Conservation (phyloP, 2,797 vertebrate species). For the Poecile montanus region DNA sequence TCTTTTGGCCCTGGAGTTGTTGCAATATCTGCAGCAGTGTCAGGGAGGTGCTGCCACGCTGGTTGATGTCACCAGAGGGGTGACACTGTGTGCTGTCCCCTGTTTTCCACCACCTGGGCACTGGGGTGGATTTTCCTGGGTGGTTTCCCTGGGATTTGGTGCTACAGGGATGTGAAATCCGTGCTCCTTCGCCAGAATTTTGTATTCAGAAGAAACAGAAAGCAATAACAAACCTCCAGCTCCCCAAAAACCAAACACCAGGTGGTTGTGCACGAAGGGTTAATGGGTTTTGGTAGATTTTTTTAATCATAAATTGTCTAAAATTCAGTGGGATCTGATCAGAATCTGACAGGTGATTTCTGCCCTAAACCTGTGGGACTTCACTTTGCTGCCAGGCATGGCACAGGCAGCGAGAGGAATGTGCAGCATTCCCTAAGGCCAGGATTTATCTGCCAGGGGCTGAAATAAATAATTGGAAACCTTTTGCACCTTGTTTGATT, state of each 20-base stretch:
- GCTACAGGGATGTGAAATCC: not conserved
- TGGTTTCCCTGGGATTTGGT: not conserved
- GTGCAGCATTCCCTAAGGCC: not conserved
- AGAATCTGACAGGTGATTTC: not conserved
- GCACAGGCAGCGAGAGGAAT: fast-evolving
- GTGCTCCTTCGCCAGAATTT: fast-evolving
- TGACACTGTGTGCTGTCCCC: not conserved
- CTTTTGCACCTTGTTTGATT: not conserved
- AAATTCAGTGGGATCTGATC: not conserved
- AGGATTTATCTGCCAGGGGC: too few relatives aligned
- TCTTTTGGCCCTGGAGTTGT: not conserved
- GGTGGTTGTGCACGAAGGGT: not conserved
- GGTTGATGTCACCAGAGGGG: not conserved
- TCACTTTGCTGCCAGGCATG: not conserved
- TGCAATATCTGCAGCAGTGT: fast-evolving
- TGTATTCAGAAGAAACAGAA: not conserved
- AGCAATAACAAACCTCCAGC: not conserved
- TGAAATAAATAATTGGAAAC: not conserved
- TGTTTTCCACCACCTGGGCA: fast-evolving
- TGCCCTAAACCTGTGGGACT: not conserved
- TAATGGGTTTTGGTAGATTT: fast-evolving
- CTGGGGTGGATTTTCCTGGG: not conserved
- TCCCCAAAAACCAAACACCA: not conserved
- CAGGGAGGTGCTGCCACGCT: not conserved
- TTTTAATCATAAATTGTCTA: not conserved